Evolutionary conservation across 2,113 vertebrate species (phyloP).

Genomic region (Eudyptes chrysolophus): DNA sequence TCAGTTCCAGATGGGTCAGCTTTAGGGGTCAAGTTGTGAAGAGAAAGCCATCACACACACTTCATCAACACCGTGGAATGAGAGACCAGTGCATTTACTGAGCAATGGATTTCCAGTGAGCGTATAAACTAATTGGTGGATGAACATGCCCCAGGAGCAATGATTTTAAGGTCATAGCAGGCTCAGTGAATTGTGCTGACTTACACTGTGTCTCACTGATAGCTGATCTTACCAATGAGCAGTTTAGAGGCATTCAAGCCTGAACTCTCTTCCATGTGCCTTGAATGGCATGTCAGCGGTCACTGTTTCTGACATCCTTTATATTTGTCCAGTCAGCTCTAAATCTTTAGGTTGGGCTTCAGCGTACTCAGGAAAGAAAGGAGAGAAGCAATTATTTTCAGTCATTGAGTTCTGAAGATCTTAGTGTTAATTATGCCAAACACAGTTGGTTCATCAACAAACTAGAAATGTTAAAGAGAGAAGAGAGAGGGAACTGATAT

Average conservation of each 20-base stretch:
- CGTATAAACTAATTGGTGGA: conserved; percentile 84
- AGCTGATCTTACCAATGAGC: conserved; percentile 89
- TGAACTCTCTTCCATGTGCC: conserved; percentile 83
- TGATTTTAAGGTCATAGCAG: conserved; percentile 90
- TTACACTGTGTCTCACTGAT: conserved; percentile 84
- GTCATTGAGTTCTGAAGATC: conserved; percentile 92
- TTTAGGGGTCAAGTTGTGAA: conserved; percentile 80
- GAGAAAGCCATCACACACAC: conserved; percentile 86
- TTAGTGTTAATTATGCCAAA: conserved; percentile 90
- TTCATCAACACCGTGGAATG: conserved; percentile 87
- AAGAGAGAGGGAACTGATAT: conserved; percentile 51
- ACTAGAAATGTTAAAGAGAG: conserved; percentile 75
- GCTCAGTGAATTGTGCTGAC: conserved; percentile 89
- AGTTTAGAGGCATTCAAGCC: conserved; percentile 85
- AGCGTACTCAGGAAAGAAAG: conserved; percentile 85
- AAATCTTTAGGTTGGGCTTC: conserved; percentile 87
- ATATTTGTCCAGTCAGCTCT: conserved; percentile 93
- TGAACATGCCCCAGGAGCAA: conserved; percentile 84
- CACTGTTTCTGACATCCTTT: conserved; percentile 89
- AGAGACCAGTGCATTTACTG: conserved; percentile 78
- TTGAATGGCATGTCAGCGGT: conserved; percentile 88
- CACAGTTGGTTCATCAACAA: conserved; percentile 82
- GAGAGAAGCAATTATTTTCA: conserved; percentile 93
- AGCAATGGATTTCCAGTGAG: conserved; percentile 79
- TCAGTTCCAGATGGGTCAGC: conserved; percentile 78